Conservation (phyloP, 2,113 vertebrate species). For the Myrmecobius fasciatus region DNA sequence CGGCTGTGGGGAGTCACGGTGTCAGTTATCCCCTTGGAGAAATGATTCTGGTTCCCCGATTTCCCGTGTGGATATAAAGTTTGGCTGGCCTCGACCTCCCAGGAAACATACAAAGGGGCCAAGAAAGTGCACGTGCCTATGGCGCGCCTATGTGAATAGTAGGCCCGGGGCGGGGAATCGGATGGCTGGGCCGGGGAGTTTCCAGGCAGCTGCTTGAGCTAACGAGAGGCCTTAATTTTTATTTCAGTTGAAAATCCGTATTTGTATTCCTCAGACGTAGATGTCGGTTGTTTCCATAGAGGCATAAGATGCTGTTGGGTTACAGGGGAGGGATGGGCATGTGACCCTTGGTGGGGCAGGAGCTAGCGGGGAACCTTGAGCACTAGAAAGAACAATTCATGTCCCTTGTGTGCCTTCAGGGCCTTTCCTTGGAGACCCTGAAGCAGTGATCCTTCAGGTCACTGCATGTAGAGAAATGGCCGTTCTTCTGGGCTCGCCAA, state of each 20-base stretch:
- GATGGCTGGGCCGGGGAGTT: slow-evolving; percentile 57
- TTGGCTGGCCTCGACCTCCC: not conserved
- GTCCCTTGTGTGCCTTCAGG: slow-evolving; percentile 44
- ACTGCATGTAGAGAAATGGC: slow-evolving; percentile 43
- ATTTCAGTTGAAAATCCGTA: slow-evolving; percentile 61
- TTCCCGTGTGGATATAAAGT: slow-evolving; percentile 31
- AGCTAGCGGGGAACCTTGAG: slow-evolving; percentile 22
- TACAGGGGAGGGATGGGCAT: slow-evolving; percentile 50
- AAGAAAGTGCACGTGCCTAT: slow-evolving; percentile 54
- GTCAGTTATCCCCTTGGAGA: slow-evolving; percentile 50
- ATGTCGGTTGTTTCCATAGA: slow-evolving; percentile 59
- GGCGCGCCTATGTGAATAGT: slow-evolving; percentile 11
- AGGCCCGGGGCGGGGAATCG: slow-evolving; percentile 30
- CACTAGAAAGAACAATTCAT: slow-evolving; percentile 21
- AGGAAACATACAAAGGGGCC: slow-evolving; percentile 10
- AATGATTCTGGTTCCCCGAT: slow-evolving; percentile 40
- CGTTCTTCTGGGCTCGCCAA: slow-evolving; percentile 49
- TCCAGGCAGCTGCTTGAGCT: slow-evolving; percentile 66
- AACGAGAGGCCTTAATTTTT: slow-evolving; percentile 76
- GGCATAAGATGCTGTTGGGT: slow-evolving; percentile 29
- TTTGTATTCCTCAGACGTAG: slow-evolving; percentile 62
- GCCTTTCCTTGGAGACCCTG: not conserved
- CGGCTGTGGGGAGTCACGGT: slow-evolving; percentile 50
- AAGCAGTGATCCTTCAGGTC: slow-evolving; percentile 33
- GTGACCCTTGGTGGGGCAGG: not conserved